These are phyloP conservation scores for Anagrus nilaparvatae DNA, from an alignment of 1,140 invertebrate species.

Conservation along the genomic window DNA sequence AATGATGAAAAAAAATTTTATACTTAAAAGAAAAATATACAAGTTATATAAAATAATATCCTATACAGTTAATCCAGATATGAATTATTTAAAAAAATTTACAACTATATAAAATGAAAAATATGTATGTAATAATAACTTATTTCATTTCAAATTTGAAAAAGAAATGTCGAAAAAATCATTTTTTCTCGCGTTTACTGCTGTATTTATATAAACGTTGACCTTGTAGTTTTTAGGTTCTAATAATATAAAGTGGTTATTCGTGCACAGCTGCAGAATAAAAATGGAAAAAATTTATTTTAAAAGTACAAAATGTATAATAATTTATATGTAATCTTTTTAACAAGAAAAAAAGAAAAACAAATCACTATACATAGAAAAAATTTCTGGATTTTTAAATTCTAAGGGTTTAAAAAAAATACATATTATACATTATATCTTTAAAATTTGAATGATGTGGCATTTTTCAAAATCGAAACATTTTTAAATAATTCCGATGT, in stretches of 20 bases:
- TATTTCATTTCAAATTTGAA: no score
- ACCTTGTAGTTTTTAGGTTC: slow-evolving; percentile 16
- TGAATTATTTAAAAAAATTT: no score
- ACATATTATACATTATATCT: no score
- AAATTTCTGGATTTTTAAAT: background rate
- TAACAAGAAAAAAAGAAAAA: slow-evolving; percentile 12
- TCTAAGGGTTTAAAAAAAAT: background rate
- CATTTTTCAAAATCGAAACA: slow-evolving; percentile 14
- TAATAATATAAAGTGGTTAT: slow-evolving; percentile 17
- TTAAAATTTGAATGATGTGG: slow-evolving; percentile 1
- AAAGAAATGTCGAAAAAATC: no score
- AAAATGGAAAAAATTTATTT: no score
- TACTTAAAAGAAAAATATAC: no score
- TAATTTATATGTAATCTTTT: no score
- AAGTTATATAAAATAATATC: no score
- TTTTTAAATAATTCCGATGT: slow-evolving; percentile 23
- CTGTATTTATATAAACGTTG: slow-evolving; percentile 19
- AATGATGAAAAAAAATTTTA: no score
- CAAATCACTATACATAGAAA: background rate
- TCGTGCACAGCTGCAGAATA: slow-evolving; percentile 16
- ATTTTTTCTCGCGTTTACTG: slow-evolving; percentile 20
- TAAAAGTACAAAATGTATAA: slow-evolving; percentile 17
- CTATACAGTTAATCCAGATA: no score
- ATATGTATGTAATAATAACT: no score
- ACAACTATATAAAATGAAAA: no score